Evolutionary conservation across 2,888 invertebrate genomes (phyloP).

Genomic region (Latrodectus elegans): DNA sequence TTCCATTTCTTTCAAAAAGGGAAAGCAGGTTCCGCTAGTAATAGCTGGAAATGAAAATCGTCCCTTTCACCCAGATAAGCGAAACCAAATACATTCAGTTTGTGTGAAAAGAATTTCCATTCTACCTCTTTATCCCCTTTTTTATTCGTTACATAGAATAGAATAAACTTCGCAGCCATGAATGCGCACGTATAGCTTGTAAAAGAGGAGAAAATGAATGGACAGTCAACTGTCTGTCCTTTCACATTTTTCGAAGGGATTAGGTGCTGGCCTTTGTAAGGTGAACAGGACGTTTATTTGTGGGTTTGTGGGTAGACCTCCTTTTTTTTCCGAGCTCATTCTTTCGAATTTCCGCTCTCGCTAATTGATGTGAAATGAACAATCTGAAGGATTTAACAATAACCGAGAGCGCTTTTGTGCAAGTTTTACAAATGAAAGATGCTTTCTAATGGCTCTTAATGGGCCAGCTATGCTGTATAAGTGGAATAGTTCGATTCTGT

Average conservation of each 20-base stretch:
- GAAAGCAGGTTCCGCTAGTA: constrained; percentile 34
- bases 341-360: constrained; percentile 46
- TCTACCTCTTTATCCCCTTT: constrained; percentile 12
- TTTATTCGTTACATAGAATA: constrained; percentile 7
- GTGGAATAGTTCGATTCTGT: background rate
- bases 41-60: constrained; percentile 49
- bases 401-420: constrained; percentile 7
- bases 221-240: constrained; percentile 47
- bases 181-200: constrained; percentile 28
- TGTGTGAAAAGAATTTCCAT: constrained; percentile 33
- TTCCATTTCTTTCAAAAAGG: constrained; percentile 51
- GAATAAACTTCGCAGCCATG: constrained; percentile 4
- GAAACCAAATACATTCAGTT: constrained; percentile 62
- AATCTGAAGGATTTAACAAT: constrained; percentile 7
- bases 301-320: constrained; percentile 33
- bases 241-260: constrained; percentile 45
- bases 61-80: constrained; percentile 47
- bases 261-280: constrained; percentile 31
- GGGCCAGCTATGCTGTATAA: background rate
- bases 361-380: constrained; percentile 58
- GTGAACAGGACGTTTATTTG: constrained; percentile 59
- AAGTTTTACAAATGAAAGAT: constrained; percentile 17
- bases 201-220: constrained; percentile 10
- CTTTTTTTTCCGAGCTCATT: constrained; percentile 24
- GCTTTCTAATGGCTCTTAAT: background rate